Conservation (phyloP, 2,888 invertebrate species). For the Hydriomena furcata region DNA sequence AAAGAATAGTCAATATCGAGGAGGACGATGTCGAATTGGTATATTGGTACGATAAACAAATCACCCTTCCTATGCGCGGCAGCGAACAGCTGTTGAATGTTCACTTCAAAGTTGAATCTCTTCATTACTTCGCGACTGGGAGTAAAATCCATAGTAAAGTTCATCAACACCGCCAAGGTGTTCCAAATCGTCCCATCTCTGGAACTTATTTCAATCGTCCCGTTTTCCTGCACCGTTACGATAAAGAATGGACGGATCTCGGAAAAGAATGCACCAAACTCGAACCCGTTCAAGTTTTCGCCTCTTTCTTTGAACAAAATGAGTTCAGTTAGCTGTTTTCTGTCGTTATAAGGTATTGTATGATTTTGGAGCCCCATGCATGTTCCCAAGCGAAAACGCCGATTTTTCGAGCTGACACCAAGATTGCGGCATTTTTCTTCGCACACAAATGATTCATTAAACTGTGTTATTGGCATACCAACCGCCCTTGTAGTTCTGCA, state of each 20-base stretch:
- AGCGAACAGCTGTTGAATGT: slow-evolving; percentile 55
- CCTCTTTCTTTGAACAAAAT: slow-evolving; percentile 59
- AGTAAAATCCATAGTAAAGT: slow-evolving; percentile 63
- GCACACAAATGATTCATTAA: slow-evolving; percentile 54
- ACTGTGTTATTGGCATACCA: slow-evolving; percentile 50
- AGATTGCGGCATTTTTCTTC: slow-evolving; percentile 58
- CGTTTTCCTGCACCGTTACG: slow-evolving; percentile 47
- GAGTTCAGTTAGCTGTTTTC: slow-evolving; percentile 29
- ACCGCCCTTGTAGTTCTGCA: slow-evolving; percentile 60
- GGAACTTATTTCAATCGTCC: slow-evolving; percentile 46
- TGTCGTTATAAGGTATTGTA: slow-evolving; percentile 40
- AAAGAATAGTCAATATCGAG: slow-evolving; percentile 62
- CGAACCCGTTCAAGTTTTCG: slow-evolving; percentile 59
- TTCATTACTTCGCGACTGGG: slow-evolving; percentile 47
- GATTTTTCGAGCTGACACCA: slow-evolving; percentile 49
- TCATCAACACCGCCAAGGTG: slow-evolving; percentile 57
- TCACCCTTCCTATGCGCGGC: slow-evolving; percentile 64
- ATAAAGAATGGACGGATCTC: slow-evolving; percentile 58
- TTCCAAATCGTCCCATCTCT: slow-evolving; percentile 72
- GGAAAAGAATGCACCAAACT: slow-evolving; percentile 47
- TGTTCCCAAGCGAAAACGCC: slow-evolving; percentile 57
- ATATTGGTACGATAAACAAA: slow-evolving; percentile 61
- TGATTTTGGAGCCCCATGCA: slow-evolving; percentile 58
- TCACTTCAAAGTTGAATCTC: slow-evolving; percentile 58
- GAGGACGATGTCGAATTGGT: slow-evolving; percentile 64